These are phyloP conservation scores for Dascyllus trimaculatus DNA, from an alignment of 2,113 vertebrate species.

Conservation along the genomic window DNA sequence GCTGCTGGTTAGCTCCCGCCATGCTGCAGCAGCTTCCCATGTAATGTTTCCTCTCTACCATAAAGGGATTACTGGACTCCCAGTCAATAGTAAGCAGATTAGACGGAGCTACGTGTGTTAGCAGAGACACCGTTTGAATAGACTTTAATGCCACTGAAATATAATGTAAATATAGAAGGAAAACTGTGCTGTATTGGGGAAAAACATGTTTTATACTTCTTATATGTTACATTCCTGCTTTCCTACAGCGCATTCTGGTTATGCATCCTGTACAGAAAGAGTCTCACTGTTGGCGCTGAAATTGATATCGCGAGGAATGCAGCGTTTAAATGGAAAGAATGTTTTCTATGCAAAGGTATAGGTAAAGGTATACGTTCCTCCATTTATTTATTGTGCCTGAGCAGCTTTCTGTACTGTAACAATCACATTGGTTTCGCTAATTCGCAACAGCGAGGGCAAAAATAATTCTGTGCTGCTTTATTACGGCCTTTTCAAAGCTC, in stretches of 20 bases:
- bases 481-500: constrained; percentile 29
- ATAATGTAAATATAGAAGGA: constrained; percentile 46
- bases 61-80: constrained; percentile 77
- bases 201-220: background rate
- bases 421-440: constrained; percentile 26
- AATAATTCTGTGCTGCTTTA: constrained; percentile 35
- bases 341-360: background rate
- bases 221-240: background rate
- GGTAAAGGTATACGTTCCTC: constrained; percentile 2
- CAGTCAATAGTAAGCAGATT: constrained; percentile 79
- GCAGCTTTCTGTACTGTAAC: constrained; percentile 14
- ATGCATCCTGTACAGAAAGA: too few relatives aligned
- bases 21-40: constrained; percentile 52
- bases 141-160: constrained; percentile 54
- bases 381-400: constrained; percentile 30
- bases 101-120: constrained; percentile 71
- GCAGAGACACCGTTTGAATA: constrained; percentile 68
- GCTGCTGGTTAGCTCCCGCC: constrained; percentile 43
- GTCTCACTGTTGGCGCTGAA: too few relatives aligned
- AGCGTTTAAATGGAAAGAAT: background rate
- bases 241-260: too few relatives aligned
- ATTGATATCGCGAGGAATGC: too few relatives aligned
- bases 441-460: constrained; percentile 16
- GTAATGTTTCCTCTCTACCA: constrained; percentile 67
- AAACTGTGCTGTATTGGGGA: background rate